Evolutionary conservation across 2,888 invertebrate genomes (phyloP), one percentile per base, ranked within the genome.

Genomic region (Odontocolon sp.): DNA sequence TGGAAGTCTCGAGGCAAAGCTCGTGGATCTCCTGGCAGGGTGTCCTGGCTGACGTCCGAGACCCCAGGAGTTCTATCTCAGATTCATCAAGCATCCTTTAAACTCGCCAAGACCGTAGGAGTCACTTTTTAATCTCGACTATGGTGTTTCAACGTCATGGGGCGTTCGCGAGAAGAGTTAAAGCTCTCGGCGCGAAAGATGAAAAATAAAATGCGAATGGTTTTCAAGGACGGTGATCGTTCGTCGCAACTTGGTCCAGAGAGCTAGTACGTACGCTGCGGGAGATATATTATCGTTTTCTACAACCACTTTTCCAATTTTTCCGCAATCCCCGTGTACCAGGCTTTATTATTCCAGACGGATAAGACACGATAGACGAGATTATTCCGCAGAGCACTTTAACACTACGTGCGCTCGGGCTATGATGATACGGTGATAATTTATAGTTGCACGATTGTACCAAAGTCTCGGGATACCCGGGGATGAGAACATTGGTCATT

Each of bases 1-100:
- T 52, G 42, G 56, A 42, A 42, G 26, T 50, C 63, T 14, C 47
- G 23, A 26, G 33, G 52, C 54, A 42, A 57, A 47, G 23, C 57
- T 45, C 40, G 54, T 64, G 70, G 36, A 50, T 69, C 70, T 70
- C 66, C 28, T 61, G 52, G 66, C 64, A 61, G 70, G 70, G 66
- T 36, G 75, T 56, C 61, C 23, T 56, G 18, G 38, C 40, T 16
- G 21, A 63, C 64, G 28, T 11, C 14, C 66, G 33, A 54, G 59
- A 52, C 66, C 28, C 59, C 64, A 36, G 71, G 76, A 38, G 66
- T 59, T 45, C 70, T 70, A 57, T 59, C 64, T 66, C 38, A 52
- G 45, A 70, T 59, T 57, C 52, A 64, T 66, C 45, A 57, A 28
- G 28, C 40, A 57, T 75, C 57, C 64, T 66, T n/a, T 6, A 59